Percentiles rank a stretch among this genome's conserved stretches.
Evolutionary conservation across 2,113 vertebrate genomes (phyloP).

Genomic region (Takifugu bimaculatus): DNA sequence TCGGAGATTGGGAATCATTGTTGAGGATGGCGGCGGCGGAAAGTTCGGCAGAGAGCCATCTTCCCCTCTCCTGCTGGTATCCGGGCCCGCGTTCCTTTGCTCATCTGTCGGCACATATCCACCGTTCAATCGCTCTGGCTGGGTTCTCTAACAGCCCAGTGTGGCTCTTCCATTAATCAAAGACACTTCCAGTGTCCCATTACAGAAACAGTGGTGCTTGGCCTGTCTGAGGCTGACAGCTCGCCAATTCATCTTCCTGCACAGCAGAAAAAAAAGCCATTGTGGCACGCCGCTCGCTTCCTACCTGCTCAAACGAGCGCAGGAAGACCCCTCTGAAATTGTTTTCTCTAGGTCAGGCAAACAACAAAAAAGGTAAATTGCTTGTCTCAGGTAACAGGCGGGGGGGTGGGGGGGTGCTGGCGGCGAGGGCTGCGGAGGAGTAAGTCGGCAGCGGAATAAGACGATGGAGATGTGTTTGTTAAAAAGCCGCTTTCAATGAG

Average conservation of each 20-base stretch:
- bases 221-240: conserved; percentile 88
- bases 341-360: conserved; percentile 83
- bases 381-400: conserved; percentile 74
- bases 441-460: conserved; percentile 50
- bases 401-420: conserved; percentile 17
- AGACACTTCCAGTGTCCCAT: conserved; percentile 93
- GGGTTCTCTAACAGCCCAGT: conserved; percentile 78
- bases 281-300: conserved; percentile 62
- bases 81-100: conserved; percentile 42
- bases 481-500: conserved; percentile 71
- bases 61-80: conserved; percentile 20
- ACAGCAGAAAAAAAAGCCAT: conserved; percentile 60
- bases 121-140: conserved; percentile 76
- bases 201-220: conserved; percentile 88
- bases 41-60: conserved; percentile 16
- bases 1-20: no score
- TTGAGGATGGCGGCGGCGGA: conserved; percentile 30
- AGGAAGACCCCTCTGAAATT: conserved; percentile 80
- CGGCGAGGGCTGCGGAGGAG: conserved; percentile 1
- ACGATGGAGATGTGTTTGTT: conserved; percentile 72
- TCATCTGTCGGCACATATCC: conserved; percentile 79
- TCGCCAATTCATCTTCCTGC: conserved; percentile 87
- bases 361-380: conserved; percentile 81
- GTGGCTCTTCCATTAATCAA: conserved; percentile 91
- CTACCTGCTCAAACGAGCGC: conserved; percentile 68